phyloP scores from a whole-genome alignment of 2,113 vertebrate genomes.

The Nesogale talazaci region DNA sequence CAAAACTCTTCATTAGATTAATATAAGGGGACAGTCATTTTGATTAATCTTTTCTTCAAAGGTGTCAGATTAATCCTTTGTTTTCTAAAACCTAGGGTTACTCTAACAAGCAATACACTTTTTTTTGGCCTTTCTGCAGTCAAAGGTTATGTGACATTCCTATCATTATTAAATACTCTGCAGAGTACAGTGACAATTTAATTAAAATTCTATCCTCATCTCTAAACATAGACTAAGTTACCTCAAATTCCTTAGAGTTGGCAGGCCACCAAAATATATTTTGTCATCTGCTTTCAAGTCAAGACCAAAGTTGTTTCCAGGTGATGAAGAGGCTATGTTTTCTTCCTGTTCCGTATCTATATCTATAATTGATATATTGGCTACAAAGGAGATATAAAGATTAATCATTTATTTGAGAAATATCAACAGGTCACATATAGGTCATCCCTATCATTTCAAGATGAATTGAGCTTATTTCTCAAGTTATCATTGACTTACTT shows the following conservation, averaged over 20 bases:
- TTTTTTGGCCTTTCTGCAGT: conserved; percentile 50
- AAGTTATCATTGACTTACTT: conserved; percentile 6
- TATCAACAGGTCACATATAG: background rate
- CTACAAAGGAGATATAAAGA: conserved; percentile 84
- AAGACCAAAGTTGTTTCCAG: conserved; percentile 94
- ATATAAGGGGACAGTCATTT: conserved; percentile 48
- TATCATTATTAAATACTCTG: conserved; percentile 49
- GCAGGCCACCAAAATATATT: conserved; percentile 98
- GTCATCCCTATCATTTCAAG: background rate
- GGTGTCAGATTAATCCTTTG: conserved; percentile 59
- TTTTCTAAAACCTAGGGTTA: conserved; percentile 52
- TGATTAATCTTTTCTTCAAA: conserved; percentile 30
- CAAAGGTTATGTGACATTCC: conserved; percentile 62
- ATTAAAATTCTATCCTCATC: conserved; percentile 66
- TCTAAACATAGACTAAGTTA: conserved; percentile 78
- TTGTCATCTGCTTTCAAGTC: conserved; percentile 95
- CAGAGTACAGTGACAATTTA: conserved; percentile 52
- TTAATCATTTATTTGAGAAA: conserved; percentile 45
- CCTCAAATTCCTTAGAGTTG: conserved; percentile 95
- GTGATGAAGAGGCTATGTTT: conserved; percentile 87
- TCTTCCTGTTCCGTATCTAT: conserved; percentile 92
- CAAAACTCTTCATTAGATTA: conserved; percentile 62
- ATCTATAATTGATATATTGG: conserved; percentile 93
- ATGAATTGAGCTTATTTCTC: conserved; percentile 3
- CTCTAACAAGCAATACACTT: conserved; percentile 48